Evolutionary conservation across 2,888 invertebrate genomes (phyloP), one percentile per base, ranked within the genome.

Genomic region (Odontothrips loti): DNA sequence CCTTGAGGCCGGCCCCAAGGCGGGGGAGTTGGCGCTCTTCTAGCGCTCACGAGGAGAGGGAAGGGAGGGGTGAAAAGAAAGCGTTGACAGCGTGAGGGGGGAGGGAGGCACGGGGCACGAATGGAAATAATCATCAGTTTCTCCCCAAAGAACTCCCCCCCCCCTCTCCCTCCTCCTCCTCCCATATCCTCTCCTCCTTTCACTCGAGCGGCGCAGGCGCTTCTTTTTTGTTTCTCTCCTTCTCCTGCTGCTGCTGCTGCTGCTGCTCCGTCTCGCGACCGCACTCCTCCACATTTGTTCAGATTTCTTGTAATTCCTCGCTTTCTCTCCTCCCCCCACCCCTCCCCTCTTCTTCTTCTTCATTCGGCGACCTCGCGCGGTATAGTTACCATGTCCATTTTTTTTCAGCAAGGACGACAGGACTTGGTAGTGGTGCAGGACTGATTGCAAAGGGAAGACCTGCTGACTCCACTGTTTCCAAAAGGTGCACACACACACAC

Each of bases 111-210:
- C n/a, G 23, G n/a, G 68, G 68, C 23, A 27, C 68, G 68, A 75
- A 75, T 75, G 68, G 68, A 75, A 75, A 75, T 75, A 75, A 75
- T 75, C 68, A 75, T 12, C 68, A 75, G 68, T 75, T 75, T 27
- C 68, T 75, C 68, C 68, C 68, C 68, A 27, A 75, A 75, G 23
- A 75, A 23, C 68, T 12, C 23, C 12, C 68, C 23, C 20, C 17
- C 51, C 23, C 23, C 68, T 4, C 51, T 51, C 51, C 1, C 51
- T 51, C 48, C 15, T 8, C 34, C 34, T 43, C 34, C 34, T 6
- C 34, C 34, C 34, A 43, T 43, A 43, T 43, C 20, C 58, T 58
- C 58, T 58, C 58, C 34, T 43, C 34, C 34, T 58, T 58, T 10
- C 58, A 15, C 12, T 58, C 34, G 34, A 43, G 34, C 34, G 34